These are phyloP conservation scores for Poeciliopsis retropinna DNA, from an alignment of 2,113 vertebrate genomes.

Conservation along the genomic window DNA sequence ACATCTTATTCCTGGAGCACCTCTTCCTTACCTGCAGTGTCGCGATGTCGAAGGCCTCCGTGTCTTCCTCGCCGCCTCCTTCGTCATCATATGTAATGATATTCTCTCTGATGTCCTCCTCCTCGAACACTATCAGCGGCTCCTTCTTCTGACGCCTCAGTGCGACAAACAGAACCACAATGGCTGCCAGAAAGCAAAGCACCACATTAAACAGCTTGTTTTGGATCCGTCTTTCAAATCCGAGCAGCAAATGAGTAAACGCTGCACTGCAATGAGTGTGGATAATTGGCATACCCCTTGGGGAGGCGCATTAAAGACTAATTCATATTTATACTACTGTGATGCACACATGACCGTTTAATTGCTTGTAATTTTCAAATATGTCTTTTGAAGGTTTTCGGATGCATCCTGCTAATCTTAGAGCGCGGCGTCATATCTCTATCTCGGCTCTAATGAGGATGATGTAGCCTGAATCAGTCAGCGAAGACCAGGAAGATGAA, in stretches of 20 bases:
- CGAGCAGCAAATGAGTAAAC: background rate
- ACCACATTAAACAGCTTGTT: background rate
- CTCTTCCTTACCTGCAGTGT: constrained; percentile 82
- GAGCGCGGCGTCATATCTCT: no score
- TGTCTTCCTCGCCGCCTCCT: constrained; percentile 97
- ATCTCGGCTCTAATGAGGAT: no score
- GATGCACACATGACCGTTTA: no score
- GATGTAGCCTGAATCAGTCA: no score
- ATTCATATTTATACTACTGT: no score
- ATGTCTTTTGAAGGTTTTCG: no score
- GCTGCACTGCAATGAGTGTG: background rate
- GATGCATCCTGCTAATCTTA: no score
- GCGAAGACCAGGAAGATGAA: no score
- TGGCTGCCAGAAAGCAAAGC: constrained; percentile 52
- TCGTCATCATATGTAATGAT: constrained; percentile 99
- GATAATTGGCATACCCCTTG: constrained; percentile 34
- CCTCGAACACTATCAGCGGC: constrained; percentile 94
- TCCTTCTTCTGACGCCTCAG: constrained; percentile 96
- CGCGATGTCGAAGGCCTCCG: constrained; percentile 96
- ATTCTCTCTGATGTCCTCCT: constrained; percentile 97
- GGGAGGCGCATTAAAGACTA: background rate
- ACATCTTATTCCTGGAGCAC: no score
- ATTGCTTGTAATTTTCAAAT: no score
- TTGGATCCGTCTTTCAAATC: background rate
- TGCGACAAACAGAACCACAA: constrained; percentile 94